phyloP scores from a whole-genome alignment of 2,113 vertebrate species.

The Loxodonta africana region DNA sequence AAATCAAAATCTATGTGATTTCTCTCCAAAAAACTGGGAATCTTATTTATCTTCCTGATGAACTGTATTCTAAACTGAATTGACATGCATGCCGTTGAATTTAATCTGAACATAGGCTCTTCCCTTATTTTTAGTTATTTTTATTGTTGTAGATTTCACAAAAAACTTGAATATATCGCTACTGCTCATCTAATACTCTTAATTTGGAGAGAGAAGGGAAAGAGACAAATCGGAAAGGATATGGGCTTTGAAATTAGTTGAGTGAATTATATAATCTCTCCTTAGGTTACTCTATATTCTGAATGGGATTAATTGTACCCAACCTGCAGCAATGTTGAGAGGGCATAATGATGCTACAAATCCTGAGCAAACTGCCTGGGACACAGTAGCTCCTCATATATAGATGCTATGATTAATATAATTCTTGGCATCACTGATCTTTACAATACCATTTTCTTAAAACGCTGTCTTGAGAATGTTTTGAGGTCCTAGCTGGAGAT shows the following conservation, averaged over 20 bases:
- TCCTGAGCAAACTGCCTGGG: neutral
- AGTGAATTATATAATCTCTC: neutral
- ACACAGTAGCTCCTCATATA: fast-evolving
- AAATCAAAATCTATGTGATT: neutral
- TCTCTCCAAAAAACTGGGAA: neutral
- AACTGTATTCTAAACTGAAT: neutral
- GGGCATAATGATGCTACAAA: too few relatives aligned
- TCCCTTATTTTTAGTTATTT: neutral
- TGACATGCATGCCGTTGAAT: neutral
- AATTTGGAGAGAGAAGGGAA: neutral
- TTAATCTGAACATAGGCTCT: neutral
- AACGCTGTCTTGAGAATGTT: neutral
- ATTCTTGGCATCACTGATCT: neutral
- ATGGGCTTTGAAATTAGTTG: neutral
- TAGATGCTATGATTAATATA: neutral
- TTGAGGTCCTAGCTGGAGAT: neutral
- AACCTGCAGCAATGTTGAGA: neutral
- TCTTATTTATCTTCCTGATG: neutral
- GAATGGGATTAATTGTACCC: too few relatives aligned
- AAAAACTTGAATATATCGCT: neutral
- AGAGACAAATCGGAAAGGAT: neutral
- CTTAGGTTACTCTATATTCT: neutral
- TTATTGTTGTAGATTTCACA: neutral
- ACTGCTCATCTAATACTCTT: neutral
- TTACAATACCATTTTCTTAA: neutral